phyloP scores from a whole-genome alignment of 2,113 vertebrate genomes.

The Enhydra lutris region DNA sequence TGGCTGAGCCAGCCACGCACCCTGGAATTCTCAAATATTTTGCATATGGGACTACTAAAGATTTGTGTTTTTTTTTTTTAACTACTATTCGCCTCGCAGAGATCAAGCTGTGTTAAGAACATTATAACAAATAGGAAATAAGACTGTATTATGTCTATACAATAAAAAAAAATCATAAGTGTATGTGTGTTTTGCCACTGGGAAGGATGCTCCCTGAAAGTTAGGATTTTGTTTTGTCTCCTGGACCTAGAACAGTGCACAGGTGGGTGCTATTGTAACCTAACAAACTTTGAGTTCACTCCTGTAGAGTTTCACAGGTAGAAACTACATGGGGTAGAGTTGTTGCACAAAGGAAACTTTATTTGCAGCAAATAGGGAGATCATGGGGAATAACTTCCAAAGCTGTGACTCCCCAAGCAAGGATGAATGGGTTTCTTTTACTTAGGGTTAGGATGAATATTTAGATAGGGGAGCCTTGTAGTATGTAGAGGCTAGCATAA shows the following conservation, averaged over 20 bases:
- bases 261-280: neutral
- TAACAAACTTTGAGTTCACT: neutral
- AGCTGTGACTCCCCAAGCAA: neutral
- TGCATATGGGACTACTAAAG: neutral
- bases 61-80: neutral
- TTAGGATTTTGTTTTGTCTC: neutral
- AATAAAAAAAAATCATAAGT: no score
- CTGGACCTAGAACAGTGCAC: neutral
- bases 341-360: neutral
- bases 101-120: neutral
- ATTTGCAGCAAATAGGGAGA: neutral
- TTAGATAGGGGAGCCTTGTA: neutral
- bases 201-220: neutral
- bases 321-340: neutral
- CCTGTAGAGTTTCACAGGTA: neutral
- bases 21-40: slow-evolving; percentile 37
- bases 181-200: neutral
- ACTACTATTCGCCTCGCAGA: neutral
- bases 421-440: neutral
- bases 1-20: neutral
- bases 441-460: neutral
- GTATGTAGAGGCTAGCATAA: neutral
- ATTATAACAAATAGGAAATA: neutral
- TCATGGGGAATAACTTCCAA: neutral
- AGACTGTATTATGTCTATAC: neutral